These are phyloP conservation scores for Chrysaora quinquecirrha DNA, from an alignment of 30 jellyfish, hydroid and myxozoan genomes.

Conservation along the genomic window DNA sequence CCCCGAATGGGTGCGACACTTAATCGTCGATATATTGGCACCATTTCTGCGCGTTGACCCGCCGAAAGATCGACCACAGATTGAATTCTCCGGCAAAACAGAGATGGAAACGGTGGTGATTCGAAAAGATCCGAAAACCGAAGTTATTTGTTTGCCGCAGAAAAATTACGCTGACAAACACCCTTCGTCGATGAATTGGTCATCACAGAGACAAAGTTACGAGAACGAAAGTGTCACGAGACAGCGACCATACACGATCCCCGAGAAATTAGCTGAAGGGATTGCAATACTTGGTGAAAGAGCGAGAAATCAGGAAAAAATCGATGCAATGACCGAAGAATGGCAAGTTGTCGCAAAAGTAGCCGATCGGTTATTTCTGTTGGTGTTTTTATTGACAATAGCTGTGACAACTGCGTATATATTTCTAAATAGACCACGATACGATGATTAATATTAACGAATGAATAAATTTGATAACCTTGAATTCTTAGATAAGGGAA, in stretches of 20 bases:
- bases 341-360: slow-evolving; percentile 95
- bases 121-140: slow-evolving; percentile 50
- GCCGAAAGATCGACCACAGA: slow-evolving; percentile 59
- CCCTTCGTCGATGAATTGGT: slow-evolving; percentile 24
- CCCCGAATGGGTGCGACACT: slow-evolving; percentile 69
- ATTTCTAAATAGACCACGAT: slow-evolving; percentile 57
- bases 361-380: slow-evolving; percentile 85
- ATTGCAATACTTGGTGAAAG: slow-evolving; percentile 82
- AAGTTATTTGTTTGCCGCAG: slow-evolving; percentile 54
- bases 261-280: slow-evolving; percentile 84
- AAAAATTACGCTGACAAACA: slow-evolving; percentile 35
- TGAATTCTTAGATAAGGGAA: no score
- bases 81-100: slow-evolving; percentile 18
- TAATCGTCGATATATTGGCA: slow-evolving; percentile 74
- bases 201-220: slow-evolving; percentile 14
- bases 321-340: slow-evolving; percentile 75
- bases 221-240: slow-evolving; percentile 37
- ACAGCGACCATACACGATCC: slow-evolving; percentile 37
- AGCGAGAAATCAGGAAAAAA: slow-evolving; percentile 80
- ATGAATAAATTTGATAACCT: no score
- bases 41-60: slow-evolving; percentile 89
- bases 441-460: slow-evolving; percentile 17
- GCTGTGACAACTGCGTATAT: slow-evolving; percentile 78
- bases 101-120: slow-evolving; percentile 54
- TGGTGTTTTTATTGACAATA: slow-evolving; percentile 72